Conservation (phyloP, 2,888 invertebrate genomes). For the Yponomeuta malinellus region DNA sequence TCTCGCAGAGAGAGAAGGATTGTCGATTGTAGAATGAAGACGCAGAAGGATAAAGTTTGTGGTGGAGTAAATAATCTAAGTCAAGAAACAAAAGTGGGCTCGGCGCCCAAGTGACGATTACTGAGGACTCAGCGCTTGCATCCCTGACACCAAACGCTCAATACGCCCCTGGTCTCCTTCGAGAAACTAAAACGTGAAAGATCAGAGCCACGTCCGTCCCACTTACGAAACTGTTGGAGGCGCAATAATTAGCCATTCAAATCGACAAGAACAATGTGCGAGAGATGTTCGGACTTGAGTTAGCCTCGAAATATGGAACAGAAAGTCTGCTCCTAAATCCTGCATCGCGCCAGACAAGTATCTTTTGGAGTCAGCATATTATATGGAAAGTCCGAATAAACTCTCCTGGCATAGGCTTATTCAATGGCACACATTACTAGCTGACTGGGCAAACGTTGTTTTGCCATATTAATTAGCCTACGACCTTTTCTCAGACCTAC, state of each 20-base stretch:
- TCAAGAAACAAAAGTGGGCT: no score
- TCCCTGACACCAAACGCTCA: slow-evolving; percentile 23
- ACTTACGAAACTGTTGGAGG: slow-evolving; percentile 59
- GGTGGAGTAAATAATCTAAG: no score
- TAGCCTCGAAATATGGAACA: slow-evolving; percentile 46
- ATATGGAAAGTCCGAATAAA: background rate
- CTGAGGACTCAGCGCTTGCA: no score
- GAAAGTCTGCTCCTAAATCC: background rate
- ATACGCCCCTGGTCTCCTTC: slow-evolving; percentile 38
- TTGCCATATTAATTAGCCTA: no score
- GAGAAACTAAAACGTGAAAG: slow-evolving; percentile 41
- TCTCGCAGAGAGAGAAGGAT: no score
- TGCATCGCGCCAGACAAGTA: background rate
- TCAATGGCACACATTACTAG: no score
- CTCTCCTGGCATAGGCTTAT: no score
- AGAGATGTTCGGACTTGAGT: slow-evolving; percentile 26
- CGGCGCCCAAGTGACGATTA: no score
- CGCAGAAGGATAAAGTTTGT: no score
- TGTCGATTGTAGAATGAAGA: no score
- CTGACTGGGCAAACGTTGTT: no score
- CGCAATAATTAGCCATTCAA: slow-evolving; percentile 60
- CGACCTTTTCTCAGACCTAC: no score
- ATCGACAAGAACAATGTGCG: slow-evolving; percentile 56
- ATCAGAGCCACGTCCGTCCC: slow-evolving; percentile 41
- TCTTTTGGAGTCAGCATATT: background rate